These are phyloP conservation scores for Tineola bisselliella DNA, from an alignment of 2,888 invertebrate genomes.

Conservation along the genomic window DNA sequence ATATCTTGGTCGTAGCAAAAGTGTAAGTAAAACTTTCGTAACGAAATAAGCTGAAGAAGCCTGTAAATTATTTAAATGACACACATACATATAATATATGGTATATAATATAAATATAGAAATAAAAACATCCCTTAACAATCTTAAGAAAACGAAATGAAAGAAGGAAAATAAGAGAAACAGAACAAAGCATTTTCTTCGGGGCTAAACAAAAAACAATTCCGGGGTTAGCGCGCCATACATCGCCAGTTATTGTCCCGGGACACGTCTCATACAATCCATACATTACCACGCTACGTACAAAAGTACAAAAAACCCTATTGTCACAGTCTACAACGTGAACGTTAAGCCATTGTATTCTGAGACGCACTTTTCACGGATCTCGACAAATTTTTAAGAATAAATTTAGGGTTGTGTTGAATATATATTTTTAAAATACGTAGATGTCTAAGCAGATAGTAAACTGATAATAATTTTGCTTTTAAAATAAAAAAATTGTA, in stretches of 20 bases:
- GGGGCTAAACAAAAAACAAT: constrained; percentile 54
- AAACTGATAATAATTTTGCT: too few species aligned
- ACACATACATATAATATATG: too few species aligned
- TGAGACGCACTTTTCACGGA: constrained; percentile 13
- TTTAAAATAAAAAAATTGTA: too few species aligned
- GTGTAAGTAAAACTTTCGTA: too few species aligned
- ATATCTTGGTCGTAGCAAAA: too few species aligned
- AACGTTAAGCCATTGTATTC: constrained; percentile 3
- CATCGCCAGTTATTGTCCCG: constrained; percentile 28
- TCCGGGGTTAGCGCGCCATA: constrained; percentile 51
- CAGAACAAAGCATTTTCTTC: background rate
- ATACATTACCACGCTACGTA: constrained; percentile 13
- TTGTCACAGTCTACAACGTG: constrained; percentile 7
- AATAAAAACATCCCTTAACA: background rate
- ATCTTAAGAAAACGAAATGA: constrained; percentile 4
- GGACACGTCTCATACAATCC: constrained; percentile 11
- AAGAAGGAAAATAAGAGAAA: background rate
- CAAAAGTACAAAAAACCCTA: constrained; percentile 10
- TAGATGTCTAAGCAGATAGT: too few species aligned
- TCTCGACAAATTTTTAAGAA: constrained; percentile 10
- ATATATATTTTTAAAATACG: too few species aligned
- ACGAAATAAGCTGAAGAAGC: too few species aligned
- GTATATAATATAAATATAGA: too few species aligned
- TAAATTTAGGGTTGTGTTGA: background rate
- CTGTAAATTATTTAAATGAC: too few species aligned